Conservation (phyloP, 2,113 vertebrate species). For the Hydrolagus affinis region DNA sequence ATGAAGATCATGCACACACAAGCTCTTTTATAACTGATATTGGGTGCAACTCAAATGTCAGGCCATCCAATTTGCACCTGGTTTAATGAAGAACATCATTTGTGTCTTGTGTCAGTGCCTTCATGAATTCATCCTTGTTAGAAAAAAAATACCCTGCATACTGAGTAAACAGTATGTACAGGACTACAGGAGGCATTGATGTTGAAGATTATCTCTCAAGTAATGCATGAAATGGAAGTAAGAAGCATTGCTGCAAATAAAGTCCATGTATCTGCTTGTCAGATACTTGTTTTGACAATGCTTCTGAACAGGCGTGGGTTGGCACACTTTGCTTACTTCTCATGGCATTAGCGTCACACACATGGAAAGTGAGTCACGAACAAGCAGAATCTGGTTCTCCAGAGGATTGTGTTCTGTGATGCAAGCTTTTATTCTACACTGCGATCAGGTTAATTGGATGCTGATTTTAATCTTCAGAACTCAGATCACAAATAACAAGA, state of each 20-base stretch:
- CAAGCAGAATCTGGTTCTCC: background rate
- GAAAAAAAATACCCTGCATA: too few species aligned
- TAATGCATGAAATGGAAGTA: slow-evolving; percentile 7
- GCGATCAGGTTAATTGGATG: background rate
- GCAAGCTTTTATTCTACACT: background rate
- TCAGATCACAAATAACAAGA: background rate
- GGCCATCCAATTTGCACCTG: slow-evolving; percentile 13
- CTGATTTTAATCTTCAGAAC: background rate
- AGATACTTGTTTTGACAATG: background rate
- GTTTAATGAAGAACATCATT: background rate
- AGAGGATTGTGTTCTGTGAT: background rate
- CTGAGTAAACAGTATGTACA: background rate
- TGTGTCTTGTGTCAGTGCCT: background rate
- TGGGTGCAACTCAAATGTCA: background rate
- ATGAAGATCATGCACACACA: background rate
- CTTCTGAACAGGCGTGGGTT: background rate
- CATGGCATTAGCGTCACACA: background rate
- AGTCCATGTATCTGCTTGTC: background rate
- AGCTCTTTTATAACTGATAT: background rate
- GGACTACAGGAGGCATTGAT: too few species aligned
- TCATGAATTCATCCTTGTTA: background rate
- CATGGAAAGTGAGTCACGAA: background rate
- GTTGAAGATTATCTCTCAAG: background rate
- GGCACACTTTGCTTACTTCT: background rate
- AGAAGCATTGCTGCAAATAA: background rate